These are phyloP conservation scores for Drosophila histrio DNA, from an alignment of 2,888 invertebrate genomes.

Conservation along the genomic window DNA sequence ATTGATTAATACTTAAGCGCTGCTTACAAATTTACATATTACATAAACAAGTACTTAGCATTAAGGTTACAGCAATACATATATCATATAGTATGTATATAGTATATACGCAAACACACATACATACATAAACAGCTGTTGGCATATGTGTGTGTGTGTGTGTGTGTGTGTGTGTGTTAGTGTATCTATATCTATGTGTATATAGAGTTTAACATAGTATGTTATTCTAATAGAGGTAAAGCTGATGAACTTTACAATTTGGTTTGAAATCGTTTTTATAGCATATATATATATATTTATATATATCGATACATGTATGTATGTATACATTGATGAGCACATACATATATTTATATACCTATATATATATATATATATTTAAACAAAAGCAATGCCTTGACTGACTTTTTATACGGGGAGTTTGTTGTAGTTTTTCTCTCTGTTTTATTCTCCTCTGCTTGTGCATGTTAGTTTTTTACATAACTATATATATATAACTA, in stretches of 20 bases:
- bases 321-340: constrained; percentile 1
- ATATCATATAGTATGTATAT: too few relatives aligned
- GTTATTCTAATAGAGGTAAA: constrained; percentile 7
- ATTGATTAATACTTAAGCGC: constrained; percentile 33
- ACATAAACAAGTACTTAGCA: constrained; percentile 21
- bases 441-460: background rate
- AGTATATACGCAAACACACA: background rate
- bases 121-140: background rate
- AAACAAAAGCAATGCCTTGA: constrained; percentile 18
- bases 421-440: background rate
- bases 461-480: constrained; percentile 12
- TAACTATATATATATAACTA: background rate
- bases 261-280: constrained; percentile 2
- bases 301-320: background rate
- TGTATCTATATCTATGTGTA: background rate
- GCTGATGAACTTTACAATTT: constrained; percentile 14
- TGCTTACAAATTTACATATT: constrained; percentile 38
- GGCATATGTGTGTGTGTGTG: background rate
- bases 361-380: constrained; percentile 5
- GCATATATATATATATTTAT: constrained; percentile 1
- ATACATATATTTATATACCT: background rate
- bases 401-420: background rate
- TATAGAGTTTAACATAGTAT: background rate
- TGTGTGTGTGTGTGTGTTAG: constrained; percentile 1
- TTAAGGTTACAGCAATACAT: constrained; percentile 6